Percentiles rank a stretch among this genome's conserved stretches.
Evolutionary conservation across 2,888 invertebrate genomes (phyloP).

Genomic region (Lingula anatina): DNA sequence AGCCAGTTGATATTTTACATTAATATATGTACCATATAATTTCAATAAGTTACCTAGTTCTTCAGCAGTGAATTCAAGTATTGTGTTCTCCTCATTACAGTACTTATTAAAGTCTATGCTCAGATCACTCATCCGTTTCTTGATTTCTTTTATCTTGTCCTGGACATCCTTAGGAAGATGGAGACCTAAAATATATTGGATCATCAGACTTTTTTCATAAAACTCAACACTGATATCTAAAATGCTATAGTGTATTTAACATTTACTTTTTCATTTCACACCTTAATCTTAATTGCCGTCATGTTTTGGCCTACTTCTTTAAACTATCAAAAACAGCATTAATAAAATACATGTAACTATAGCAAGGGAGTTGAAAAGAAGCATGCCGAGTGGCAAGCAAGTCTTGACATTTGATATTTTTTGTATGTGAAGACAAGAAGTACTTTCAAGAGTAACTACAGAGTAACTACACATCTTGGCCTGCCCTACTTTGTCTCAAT

Average conservation of each 20-base stretch:
- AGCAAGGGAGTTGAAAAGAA: too few relatives aligned
- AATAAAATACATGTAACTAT: too few relatives aligned
- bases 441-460: too few relatives aligned
- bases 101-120: conserved; percentile 53
- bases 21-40: too few relatives aligned
- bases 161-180: conserved; percentile 51
- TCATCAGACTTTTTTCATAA: background rate
- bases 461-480: too few relatives aligned
- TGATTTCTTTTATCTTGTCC: conserved; percentile 50
- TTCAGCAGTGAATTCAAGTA: conserved; percentile 52
- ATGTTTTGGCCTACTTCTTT: too few relatives aligned
- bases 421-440: too few relatives aligned
- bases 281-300: background rate
- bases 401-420: too few relatives aligned
- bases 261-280: background rate
- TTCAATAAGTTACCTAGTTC: conserved; percentile 44
- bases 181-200: conserved; percentile 48
- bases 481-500: too few relatives aligned
- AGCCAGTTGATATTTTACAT: too few relatives aligned
- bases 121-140: conserved; percentile 53
- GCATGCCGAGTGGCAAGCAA: too few relatives aligned
- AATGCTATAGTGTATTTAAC: background rate
- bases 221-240: background rate
- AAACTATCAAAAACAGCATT: too few relatives aligned
- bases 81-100: conserved; percentile 54